Evolutionary conservation across 1,140 invertebrate species (phyloP), one percentile per base, ranked within the genome.

Genomic region (Elymnias hypermnestra): DNA sequence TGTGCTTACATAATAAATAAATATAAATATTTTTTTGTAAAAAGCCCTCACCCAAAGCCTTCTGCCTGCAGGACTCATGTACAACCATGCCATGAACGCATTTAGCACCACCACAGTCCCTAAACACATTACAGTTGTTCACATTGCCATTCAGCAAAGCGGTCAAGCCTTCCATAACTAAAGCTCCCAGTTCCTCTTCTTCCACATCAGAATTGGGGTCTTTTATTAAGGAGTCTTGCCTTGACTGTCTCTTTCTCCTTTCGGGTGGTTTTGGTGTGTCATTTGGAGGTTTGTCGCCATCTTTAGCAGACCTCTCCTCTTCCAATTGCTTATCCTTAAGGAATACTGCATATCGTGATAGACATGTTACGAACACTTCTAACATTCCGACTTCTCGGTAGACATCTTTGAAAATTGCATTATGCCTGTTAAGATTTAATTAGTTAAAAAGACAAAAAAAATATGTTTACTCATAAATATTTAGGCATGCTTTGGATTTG

Each of bases 361-460:
- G 88, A 86, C 95, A 97, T n/a, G 94, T 95, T 0, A 98, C 95
- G 72, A 99, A 94, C 4, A 98, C 97, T 89, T 99, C 98, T 45
- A 99, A 83, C 82, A 99, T 92, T 8, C 98, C 98, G 26, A 99
- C 96, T 88, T 99, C 98, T 58, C 98, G 90, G 77, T 96, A 99
- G 1, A 98, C 98, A 84, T 99, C 97, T 88, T 98, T 98, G 81
- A 98, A 99, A 58, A 98, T 92, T 39, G 87, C 79, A 81, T 98
- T 97, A 72, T 97, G 93, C 57, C 93, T 94, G 59, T 53, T 9
- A 10, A 17, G n/a, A n/a, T n/a, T n/a, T n/a, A n/a, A n/a, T n/a
- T n/a, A n/a, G n/a, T n/a, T n/a, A n/a, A n/a, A n/a, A n/a, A n/a
- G n/a, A n/a, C n/a, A n/a, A n/a, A n/a, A n/a, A n/a, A n/a, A n/a